Evolutionary conservation across 2,113 vertebrate genomes (phyloP).

Genomic region (Callionymus lyra): DNA sequence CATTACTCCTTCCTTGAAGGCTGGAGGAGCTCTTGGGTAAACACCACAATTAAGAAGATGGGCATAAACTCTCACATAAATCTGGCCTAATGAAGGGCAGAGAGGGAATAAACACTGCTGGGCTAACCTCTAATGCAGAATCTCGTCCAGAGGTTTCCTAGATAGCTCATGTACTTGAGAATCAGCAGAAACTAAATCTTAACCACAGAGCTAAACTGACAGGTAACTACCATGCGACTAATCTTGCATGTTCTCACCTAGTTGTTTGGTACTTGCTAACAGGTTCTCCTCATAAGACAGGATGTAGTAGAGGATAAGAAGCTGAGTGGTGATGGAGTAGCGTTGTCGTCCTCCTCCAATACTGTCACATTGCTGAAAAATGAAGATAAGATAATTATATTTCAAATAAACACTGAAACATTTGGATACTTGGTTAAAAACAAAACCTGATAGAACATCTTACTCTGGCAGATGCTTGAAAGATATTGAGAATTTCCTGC

Average conservation of each 20-base stretch:
- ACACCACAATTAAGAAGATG: constrained; percentile 59
- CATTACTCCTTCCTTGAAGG: constrained; percentile 54
- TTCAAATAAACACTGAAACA: no score
- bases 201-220: no score
- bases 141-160: constrained; percentile 50
- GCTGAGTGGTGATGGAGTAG: constrained; percentile 88
- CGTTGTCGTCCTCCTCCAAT: constrained; percentile 60
- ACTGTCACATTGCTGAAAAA: constrained; percentile 73
- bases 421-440: no score
- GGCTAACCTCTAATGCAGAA: constrained; percentile 40
- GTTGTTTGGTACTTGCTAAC: constrained; percentile 84
- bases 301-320: constrained; percentile 92
- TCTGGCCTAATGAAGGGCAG: constrained; percentile 55
- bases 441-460: constrained; percentile 5
- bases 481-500: constrained; percentile 90
- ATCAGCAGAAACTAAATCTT: no score
- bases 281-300: constrained; percentile 95
- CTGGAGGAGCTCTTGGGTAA: constrained; percentile 55
- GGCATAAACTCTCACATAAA: constrained; percentile 53
- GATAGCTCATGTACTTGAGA: no score
- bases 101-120: constrained; percentile 42
- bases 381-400: no score
- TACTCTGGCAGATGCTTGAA: constrained; percentile 81
- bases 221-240: no score
- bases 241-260: constrained; percentile 66